These are phyloP conservation scores for Limonius californicus DNA, from an alignment of 1,140 invertebrate species.

Conservation along the genomic window DNA sequence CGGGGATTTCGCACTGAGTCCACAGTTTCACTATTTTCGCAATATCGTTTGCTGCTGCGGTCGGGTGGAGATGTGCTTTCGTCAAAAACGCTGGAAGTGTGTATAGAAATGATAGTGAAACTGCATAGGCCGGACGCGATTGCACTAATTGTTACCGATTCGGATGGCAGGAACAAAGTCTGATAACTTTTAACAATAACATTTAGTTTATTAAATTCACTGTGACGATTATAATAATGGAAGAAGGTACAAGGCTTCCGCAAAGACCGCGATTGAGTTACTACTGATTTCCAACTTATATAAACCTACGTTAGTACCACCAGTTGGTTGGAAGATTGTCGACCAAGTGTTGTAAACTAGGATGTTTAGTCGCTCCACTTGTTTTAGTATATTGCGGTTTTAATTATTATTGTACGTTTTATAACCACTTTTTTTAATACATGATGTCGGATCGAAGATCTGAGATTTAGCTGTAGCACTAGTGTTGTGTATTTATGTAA, in stretches of 20 bases:
- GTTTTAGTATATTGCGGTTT: neutral
- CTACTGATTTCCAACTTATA: neutral
- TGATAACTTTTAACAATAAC: neutral
- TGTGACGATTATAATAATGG: neutral
- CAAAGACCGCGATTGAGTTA: neutral
- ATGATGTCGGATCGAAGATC: neutral
- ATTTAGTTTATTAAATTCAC: neutral
- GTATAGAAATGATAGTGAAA: constrained; percentile 6
- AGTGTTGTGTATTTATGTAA: neutral
- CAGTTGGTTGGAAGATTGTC: neutral
- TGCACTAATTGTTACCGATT: constrained; percentile 1
- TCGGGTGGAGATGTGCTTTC: constrained; percentile 8
- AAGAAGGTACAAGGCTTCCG: neutral
- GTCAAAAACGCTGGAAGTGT: neutral
- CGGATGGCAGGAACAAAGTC: neutral
- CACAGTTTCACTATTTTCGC: constrained; percentile 21
- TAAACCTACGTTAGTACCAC: neutral
- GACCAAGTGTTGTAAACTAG: neutral
- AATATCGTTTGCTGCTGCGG: constrained; percentile 1
- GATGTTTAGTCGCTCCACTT: neutral
- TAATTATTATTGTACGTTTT: neutral
- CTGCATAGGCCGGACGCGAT: constrained; percentile 7
- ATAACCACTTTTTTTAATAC: neutral
- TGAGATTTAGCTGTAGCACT: neutral
- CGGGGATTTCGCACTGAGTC: constrained; percentile 1